A percentile compares a stretch with the other conserved stretches of the same genome.
phyloP scores from a whole-genome alignment of 2,113 vertebrate species.

The Capreolus pygargus region DNA sequence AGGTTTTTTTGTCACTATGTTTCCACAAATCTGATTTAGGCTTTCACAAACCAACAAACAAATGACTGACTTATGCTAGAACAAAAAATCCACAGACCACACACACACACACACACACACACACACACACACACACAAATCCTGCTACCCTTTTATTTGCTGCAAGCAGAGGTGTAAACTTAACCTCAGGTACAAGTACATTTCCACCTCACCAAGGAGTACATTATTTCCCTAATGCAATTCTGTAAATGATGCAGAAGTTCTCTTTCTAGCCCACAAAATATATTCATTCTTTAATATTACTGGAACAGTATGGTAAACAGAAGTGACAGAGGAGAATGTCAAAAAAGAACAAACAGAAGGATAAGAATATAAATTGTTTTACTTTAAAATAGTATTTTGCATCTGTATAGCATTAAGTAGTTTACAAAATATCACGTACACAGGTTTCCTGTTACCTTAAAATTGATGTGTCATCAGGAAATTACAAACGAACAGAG shows the following conservation, averaged over 20 bases:
- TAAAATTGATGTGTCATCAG: background rate
- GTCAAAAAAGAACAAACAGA: background rate
- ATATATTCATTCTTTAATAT: background rate
- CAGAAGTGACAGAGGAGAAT: background rate
- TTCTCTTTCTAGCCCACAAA: background rate
- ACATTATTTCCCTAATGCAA: background rate
- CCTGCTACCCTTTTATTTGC: background rate
- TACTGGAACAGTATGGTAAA: background rate
- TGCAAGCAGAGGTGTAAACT: background rate
- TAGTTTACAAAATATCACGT: background rate
- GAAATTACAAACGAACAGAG: background rate
- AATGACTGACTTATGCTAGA: background rate
- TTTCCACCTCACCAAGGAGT: background rate
- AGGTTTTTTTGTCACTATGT: background rate
- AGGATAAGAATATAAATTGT: background rate
- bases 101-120: background rate
- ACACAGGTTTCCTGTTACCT: background rate
- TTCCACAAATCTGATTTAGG: background rate
- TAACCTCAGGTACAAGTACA: background rate
- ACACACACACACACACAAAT: background rate
- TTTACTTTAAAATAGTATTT: background rate
- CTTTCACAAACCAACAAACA: background rate
- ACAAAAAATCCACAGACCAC: background rate
- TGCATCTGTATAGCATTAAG: background rate
- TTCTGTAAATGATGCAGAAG: background rate